A percentile compares a stretch with the other conserved stretches of the same genome.
Conservation (phyloP, 1,140 invertebrate species). For the Bombus turneri region DNA sequence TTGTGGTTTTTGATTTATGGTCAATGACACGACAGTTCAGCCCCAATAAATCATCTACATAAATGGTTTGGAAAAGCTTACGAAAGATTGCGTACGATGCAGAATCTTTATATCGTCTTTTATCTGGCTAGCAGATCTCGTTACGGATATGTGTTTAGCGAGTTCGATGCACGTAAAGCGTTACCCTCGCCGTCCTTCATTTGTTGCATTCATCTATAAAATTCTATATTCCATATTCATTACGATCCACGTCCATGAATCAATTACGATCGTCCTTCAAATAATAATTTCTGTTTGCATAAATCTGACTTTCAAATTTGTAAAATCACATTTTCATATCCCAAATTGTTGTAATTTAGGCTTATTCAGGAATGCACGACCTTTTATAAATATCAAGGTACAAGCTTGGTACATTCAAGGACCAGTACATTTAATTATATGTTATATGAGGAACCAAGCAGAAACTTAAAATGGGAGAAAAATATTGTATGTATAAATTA, state of each 20-base stretch:
- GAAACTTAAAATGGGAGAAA: background rate
- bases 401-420: background rate
- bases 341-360: background rate
- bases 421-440: background rate
- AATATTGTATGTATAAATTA: background rate
- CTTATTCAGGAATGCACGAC: too few relatives aligned
- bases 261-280: background rate
- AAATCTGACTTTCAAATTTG: background rate
- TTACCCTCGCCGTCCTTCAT: background rate
- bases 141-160: background rate
- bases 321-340: too few relatives aligned
- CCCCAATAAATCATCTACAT: background rate
- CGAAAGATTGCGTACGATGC: conserved; percentile 6
- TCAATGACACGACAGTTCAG: background rate
- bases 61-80: background rate
- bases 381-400: background rate
- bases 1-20: conserved; percentile 2
- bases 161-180: conserved; percentile 19
- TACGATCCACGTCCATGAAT: background rate
- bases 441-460: background rate
- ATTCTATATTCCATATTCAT: background rate
- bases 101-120: background rate
- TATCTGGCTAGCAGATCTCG: conserved; percentile 1
- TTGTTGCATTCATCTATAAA: background rate
- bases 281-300: background rate